Base-by-base conservation (phyloP, 2,113 vertebrate genomes). In the Stigmatopora argus region DNA sequence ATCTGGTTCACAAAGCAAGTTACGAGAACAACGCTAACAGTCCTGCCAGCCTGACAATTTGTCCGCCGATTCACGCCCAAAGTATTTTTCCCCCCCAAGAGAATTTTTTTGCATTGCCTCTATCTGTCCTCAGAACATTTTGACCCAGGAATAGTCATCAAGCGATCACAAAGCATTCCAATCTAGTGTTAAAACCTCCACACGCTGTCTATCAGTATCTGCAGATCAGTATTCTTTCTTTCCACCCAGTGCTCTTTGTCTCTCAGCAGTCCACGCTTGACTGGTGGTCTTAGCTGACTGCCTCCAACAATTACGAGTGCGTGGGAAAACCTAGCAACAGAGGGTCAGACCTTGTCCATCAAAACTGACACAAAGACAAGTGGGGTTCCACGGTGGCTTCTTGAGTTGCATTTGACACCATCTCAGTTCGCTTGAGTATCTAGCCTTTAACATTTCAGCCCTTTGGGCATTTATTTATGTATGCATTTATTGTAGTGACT, bases 281-380 rank as follows among this genome's bases (percentile, higher is more conserved):
- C 80, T 85, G 85, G 77, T 76, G 84, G 88, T 83, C 77, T 88
- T 83, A 77, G 87, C 78, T 83, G 78, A 87, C 79, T 80, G 82
- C 76, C 84, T 82, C 75, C 69, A 67, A 86, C 84, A 74, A 78
- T 82, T 73, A 84, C 74, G 63, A 72, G 69, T 83, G 83, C 81
- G 83, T 89, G 84, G 87, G 83, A 89, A 86, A 83, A 74, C 81
- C 73, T 72, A 65, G 79, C 77, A 79, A 76, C 82, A 68, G 71
- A 79, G 74, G 79, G 71, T 78, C 71, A 51, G 80, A 78, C 73
- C 85, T 70, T 87, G 88, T 90, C 89, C 86, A 83, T 91, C 86
- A 86, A 68, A 78, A 52, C 67, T 48, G 56, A 77, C 69, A 70
- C 78, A 19, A 18, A 21, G 34, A 80, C 66, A 19, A 12, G 70